Percentiles rank a stretch among this genome's conserved stretches.
Evolutionary conservation across 2,797 vertebrate species (phyloP).

Genomic region (Scarus forsteni): DNA sequence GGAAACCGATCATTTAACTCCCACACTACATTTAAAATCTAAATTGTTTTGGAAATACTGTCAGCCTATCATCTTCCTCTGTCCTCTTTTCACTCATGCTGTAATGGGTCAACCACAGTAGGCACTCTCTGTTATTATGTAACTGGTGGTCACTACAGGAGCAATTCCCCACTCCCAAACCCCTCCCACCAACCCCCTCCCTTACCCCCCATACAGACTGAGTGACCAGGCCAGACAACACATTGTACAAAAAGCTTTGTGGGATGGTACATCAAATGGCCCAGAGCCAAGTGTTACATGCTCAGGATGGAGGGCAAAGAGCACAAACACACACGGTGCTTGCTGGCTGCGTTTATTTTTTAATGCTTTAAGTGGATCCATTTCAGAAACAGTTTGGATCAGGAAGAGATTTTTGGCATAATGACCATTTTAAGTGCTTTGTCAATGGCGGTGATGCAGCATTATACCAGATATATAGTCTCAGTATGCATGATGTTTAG

Average conservation of each 20-base stretch:
- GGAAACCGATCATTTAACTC: slow-evolving; percentile 26
- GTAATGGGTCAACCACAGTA: slow-evolving; percentile 57
- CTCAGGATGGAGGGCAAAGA: slow-evolving; percentile 34
- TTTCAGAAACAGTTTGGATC: slow-evolving; percentile 30
- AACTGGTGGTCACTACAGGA: slow-evolving; percentile 77
- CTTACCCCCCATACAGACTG: slow-evolving; percentile 19
- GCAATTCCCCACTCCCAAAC: slow-evolving; percentile 35
- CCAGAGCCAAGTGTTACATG: slow-evolving; percentile 33
- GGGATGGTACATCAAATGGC: slow-evolving; percentile 66
- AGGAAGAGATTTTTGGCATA: slow-evolving; percentile 38
- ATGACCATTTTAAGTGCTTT: slow-evolving; percentile 3
- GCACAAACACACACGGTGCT: slow-evolving; percentile 44
- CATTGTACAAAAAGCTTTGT: slow-evolving; percentile 58
- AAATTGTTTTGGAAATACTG: slow-evolving; percentile 42
- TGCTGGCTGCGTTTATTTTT: slow-evolving; percentile 64
- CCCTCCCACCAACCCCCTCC: slow-evolving; percentile 14
- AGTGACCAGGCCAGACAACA: slow-evolving; percentile 57
- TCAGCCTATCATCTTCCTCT: slow-evolving; percentile 44
- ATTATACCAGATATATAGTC: slow-evolving; percentile 28
- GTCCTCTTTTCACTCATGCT: slow-evolving; percentile 59
- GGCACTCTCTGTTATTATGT: slow-evolving; percentile 71
- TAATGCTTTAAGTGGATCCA: slow-evolving; percentile 38
- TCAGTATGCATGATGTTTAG: slow-evolving; percentile 6
- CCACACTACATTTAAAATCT: slow-evolving; percentile 20
- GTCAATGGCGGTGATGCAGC: slow-evolving; percentile 32